Base-by-base conservation (phyloP, 2,888 invertebrate genomes). In the Phragmatobia fuliginosa region DNA sequence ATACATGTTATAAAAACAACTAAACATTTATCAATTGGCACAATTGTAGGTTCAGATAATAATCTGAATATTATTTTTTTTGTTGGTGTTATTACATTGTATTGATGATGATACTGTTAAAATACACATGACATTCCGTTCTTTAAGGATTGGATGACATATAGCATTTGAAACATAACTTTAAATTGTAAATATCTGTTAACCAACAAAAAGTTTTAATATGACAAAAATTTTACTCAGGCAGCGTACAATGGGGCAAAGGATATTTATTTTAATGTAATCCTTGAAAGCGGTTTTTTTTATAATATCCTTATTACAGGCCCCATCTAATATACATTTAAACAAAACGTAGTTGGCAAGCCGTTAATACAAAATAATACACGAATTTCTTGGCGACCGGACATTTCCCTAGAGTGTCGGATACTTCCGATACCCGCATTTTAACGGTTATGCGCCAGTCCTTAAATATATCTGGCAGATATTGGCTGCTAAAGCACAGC, bases 381-480 rank as follows among this genome's bases (percentile, higher is more conserved):
- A 74, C 63, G 73, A 76, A 81, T 79, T 71, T 82, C 80, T 79
- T 72, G 21, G 67, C 59, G 25, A 33, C 74, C 66, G 65, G 62
- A 73, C 62, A 69, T 69, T 71, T 69, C 69, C 70, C 58, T 38
- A 28, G 68, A 56, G 70, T 59, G 56, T 66, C 67, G 71, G 62
- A 62, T 56, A 66, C 69, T 75, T 75, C 69, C 80, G 68, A 73
- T 71, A 63, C 61, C 73, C 67, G 69, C 70, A 72, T 77, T 80
- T 80, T 75, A 77, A 82, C 68, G 70, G 68, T 71, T 75, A 74
- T 75, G 71, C 28, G 67, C 61, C 58, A 71, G 49, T 70, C 62
- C 73, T 77, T 75, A 79, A 77, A 82, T 75, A 82, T 79, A 60
- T 66, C 67, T n/a, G 70, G 61, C 75, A 67, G 70, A 76, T 74